phyloP scores from a whole-genome alignment of 2,113 vertebrate genomes.

The Rhodinocichla rosea region DNA sequence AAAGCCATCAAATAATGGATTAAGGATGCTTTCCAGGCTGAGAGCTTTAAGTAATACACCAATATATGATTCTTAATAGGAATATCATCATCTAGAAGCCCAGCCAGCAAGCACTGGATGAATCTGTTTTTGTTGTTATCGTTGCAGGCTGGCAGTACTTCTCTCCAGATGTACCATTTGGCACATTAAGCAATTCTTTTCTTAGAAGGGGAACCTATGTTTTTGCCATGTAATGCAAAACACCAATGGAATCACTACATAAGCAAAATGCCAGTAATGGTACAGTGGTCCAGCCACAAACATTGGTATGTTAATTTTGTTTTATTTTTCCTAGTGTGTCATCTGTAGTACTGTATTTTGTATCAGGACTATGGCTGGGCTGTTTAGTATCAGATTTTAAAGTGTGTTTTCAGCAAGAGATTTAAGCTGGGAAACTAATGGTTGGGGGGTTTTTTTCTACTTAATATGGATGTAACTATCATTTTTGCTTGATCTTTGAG shows the following conservation, averaged over 20 bases:
- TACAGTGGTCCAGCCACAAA: conserved; percentile 85
- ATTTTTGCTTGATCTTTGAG: conserved; percentile 15
- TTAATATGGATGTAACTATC: background rate
- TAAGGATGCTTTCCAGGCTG: conserved; percentile 70
- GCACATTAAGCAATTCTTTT: conserved; percentile 74
- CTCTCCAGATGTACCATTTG: conserved; percentile 83
- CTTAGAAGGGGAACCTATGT: conserved; percentile 66
- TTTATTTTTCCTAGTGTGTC: conserved; percentile 78
- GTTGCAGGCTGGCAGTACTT: conserved; percentile 67
- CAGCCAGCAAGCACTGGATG: conserved; percentile 19
- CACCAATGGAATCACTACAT: conserved; percentile 88
- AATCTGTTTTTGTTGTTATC: conserved; percentile 49
- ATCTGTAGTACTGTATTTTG: conserved; percentile 62
- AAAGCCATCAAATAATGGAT: conserved; percentile 70
- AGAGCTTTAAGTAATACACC: background rate
- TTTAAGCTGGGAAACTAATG: background rate
- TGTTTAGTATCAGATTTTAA: conserved; percentile 52
- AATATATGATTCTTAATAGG: conserved; percentile 61
- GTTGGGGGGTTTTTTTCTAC: background rate
- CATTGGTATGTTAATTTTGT: conserved; percentile 83
- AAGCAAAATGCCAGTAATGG: conserved; percentile 87
- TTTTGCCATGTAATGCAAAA: conserved; percentile 75
- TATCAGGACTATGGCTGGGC: conserved; percentile 12
- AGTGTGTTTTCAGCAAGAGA: conserved; percentile 2
- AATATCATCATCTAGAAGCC: conserved; percentile 70